phyloP scores from a whole-genome alignment of 2,888 invertebrate species.

The Chrysodeixis includens region DNA sequence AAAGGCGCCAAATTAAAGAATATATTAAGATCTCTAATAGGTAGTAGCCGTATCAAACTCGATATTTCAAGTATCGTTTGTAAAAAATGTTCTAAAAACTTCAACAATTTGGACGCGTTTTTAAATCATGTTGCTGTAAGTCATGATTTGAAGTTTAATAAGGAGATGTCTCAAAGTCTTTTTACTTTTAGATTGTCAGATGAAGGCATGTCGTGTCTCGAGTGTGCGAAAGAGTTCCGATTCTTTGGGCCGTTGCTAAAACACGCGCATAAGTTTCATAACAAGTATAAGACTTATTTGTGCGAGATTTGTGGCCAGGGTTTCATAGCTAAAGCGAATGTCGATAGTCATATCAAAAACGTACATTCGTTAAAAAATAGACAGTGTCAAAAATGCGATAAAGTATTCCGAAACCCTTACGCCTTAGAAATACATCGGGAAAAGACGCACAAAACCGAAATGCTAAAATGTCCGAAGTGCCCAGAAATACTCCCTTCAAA shows the following conservation, averaged over 20 bases:
- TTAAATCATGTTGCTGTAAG: constrained; percentile 57
- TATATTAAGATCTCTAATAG: constrained; percentile 57
- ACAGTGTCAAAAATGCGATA: constrained; percentile 64
- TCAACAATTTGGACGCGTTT: constrained; percentile 62
- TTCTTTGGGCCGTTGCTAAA: constrained; percentile 71
- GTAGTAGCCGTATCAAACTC: constrained; percentile 64
- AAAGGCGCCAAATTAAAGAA: constrained; percentile 60
- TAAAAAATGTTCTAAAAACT: constrained; percentile 61
- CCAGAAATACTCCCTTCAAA: constrained; percentile 70
- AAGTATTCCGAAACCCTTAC: constrained; percentile 61
- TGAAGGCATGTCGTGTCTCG: constrained; percentile 66
- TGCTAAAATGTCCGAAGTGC: constrained; percentile 75
- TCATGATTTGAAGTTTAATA: constrained; percentile 65
- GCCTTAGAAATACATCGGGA: constrained; percentile 61
- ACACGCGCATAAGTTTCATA: constrained; percentile 71
- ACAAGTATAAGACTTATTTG: constrained; percentile 62
- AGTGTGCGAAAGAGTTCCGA: constrained; percentile 68
- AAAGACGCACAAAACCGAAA: constrained; percentile 44
- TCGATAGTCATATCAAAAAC: constrained; percentile 71
- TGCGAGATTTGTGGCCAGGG: constrained; percentile 80
- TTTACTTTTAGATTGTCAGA: constrained; percentile 70
- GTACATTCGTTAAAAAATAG: constrained; percentile 62
- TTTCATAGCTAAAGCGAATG: constrained; percentile 70
- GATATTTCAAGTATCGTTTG: constrained; percentile 68
- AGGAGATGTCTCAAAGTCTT: constrained; percentile 56